A percentile compares a stretch with the other conserved stretches of the same genome.
phyloP scores from a whole-genome alignment of 2,113 vertebrate species.

The Mus pahari region DNA sequence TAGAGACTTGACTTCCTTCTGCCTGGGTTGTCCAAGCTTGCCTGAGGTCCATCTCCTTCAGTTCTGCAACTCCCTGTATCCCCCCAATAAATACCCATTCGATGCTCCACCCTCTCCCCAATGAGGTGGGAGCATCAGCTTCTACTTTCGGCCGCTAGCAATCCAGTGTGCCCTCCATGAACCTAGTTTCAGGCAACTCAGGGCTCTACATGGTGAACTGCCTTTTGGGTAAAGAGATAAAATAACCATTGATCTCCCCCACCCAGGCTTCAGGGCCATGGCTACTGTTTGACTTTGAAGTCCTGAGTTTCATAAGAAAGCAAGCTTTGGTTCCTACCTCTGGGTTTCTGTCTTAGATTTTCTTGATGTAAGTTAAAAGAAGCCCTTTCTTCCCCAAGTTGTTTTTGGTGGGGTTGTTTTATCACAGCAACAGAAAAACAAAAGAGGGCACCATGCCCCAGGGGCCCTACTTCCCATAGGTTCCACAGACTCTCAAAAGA shows the following conservation, averaged over 20 bases:
- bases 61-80: not conserved
- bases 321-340: not conserved
- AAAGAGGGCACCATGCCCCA: not conserved
- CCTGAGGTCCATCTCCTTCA: not conserved
- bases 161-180: not conserved
- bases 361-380: not conserved
- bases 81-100: not conserved
- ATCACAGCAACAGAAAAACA: not conserved
- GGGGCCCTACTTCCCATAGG: not conserved
- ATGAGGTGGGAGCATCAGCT: not conserved
- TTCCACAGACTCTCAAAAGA: not conserved
- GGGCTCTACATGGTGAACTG: not conserved
- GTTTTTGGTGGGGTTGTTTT: not conserved
- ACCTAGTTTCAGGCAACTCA: fast-evolving
- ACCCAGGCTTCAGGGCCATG: not conserved
- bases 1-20: not conserved
- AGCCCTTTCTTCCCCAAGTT: not conserved
- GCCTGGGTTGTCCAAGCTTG: not conserved
- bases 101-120: not conserved
- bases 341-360: not conserved
- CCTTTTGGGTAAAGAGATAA: not conserved
- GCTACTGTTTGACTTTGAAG: not conserved
- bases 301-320: not conserved
- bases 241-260: not conserved
- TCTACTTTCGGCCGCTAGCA: not conserved